Conservation (phyloP, 1,140 invertebrate species). For the Hyles euphorbiae region DNA sequence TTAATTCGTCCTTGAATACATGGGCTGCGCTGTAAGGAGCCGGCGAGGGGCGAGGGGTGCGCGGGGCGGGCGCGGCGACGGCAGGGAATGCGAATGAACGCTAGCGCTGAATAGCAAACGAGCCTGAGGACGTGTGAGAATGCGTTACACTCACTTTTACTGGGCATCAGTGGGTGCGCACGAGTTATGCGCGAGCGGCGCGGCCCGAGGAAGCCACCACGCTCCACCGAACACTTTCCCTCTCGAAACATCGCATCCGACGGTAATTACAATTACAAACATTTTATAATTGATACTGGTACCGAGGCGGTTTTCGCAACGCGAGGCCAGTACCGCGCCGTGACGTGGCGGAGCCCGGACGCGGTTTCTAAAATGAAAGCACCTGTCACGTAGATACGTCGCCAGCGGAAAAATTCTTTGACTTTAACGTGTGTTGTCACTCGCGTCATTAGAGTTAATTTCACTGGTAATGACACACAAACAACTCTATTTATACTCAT, state of each 20-base stretch:
- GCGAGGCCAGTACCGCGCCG: conserved; percentile 9
- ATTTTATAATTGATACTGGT: conserved; percentile 25
- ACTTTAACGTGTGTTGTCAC: conserved; percentile 12
- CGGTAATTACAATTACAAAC: conserved; percentile 26
- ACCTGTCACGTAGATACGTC: conserved; percentile 17
- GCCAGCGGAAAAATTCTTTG: conserved; percentile 21
- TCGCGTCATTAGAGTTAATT: conserved; percentile 9
- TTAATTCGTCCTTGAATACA: conserved; percentile 63
- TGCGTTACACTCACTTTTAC: conserved; percentile 41
- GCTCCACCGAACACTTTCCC: conserved; percentile 59
- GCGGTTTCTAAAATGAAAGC: conserved; percentile 37
- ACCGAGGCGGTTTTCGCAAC: conserved; percentile 22
- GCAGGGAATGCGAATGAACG: conserved; percentile 20
- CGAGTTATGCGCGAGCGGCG: conserved; percentile 15
- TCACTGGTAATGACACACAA: conserved; percentile 10
- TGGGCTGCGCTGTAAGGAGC: conserved; percentile 16
- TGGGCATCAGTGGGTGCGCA: conserved; percentile 17
- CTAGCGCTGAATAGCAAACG: conserved; percentile 17
- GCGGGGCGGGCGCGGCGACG: not conserved
- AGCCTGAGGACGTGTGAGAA: conserved; percentile 17
- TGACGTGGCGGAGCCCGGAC: conserved; percentile 26
- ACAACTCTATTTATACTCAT: conserved; percentile 9
- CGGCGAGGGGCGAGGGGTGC: conserved; percentile 27
- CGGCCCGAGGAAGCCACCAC: conserved; percentile 40
- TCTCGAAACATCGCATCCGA: conserved; percentile 42